Evolutionary conservation across 2,888 invertebrate species (phyloP).

Genomic region (Dasypogon diadema): DNA sequence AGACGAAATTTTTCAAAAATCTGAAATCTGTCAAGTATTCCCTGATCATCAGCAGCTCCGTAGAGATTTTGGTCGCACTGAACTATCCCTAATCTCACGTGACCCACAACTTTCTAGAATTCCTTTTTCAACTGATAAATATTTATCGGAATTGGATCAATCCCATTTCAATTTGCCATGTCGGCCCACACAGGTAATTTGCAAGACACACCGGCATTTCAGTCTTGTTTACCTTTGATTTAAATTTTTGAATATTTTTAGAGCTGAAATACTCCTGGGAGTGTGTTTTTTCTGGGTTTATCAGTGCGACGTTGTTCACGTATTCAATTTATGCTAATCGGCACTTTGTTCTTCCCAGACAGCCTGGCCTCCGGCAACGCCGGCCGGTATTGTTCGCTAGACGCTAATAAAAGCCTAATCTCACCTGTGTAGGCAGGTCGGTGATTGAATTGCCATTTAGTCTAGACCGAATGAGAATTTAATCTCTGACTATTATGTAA

Average conservation of each 20-base stretch:
- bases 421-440: not conserved
- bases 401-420: constrained; percentile 21
- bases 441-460: constrained; percentile 8
- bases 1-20: too few relatives aligned
- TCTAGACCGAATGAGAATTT: too few relatives aligned
- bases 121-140: not conserved
- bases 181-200: not conserved
- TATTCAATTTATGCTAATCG: constrained; percentile 40
- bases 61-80: too few relatives aligned
- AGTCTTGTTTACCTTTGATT: constrained; percentile 3
- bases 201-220: not conserved
- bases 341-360: constrained; percentile 40
- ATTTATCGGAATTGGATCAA: not conserved
- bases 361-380: constrained; percentile 33
- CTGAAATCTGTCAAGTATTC: too few relatives aligned
- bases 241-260: constrained; percentile 16
- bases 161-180: not conserved
- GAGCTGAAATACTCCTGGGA: not conserved
- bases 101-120: too few relatives aligned
- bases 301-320: not conserved
- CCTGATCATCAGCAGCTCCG: too few relatives aligned
- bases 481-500: too few relatives aligned
- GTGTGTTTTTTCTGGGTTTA: not conserved
- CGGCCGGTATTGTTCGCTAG: constrained; percentile 38
- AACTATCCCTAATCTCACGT: too few relatives aligned